phyloP scores from a whole-genome alignment of 2,888 invertebrate genomes.

The Coelinius sp. region DNA sequence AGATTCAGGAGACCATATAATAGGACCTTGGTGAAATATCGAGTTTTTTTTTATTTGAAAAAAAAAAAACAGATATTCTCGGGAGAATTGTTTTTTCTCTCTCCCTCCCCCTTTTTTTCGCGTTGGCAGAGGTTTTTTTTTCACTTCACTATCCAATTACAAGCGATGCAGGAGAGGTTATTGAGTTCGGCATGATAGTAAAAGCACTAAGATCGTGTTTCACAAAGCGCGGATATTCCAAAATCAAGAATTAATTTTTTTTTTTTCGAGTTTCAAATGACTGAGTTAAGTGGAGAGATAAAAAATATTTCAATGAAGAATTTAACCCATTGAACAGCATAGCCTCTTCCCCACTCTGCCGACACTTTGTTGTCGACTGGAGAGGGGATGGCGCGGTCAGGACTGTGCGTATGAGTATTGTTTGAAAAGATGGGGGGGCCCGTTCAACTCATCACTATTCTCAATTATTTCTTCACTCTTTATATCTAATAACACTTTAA shows the following conservation, averaged over 20 bases:
- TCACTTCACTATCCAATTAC: conserved; percentile 16
- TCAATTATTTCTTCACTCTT: no score
- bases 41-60: background rate
- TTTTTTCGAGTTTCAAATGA: conserved; percentile 42
- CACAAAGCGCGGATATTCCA: conserved; percentile 43
- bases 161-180: conserved; percentile 37
- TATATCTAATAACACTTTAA: no score
- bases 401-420: no score
- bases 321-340: no score
- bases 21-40: background rate
- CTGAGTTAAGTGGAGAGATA: background rate
- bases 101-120: conserved; percentile 19
- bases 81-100: conserved; percentile 10
- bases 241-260: conserved; percentile 50
- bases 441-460: no score
- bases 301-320: background rate
- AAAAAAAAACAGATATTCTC: conserved; percentile 4
- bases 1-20: conserved; percentile 38
- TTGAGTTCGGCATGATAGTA: conserved; percentile 39
- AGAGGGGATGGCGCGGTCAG: no score
- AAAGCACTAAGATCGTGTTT: conserved; percentile 39
- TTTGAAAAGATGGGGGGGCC: no score
- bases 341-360: no score
- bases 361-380: no score
- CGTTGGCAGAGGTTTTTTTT: background rate